These are phyloP conservation scores for Agrilus mali DNA, from an alignment of 2,888 invertebrate species.

Conservation along the genomic window DNA sequence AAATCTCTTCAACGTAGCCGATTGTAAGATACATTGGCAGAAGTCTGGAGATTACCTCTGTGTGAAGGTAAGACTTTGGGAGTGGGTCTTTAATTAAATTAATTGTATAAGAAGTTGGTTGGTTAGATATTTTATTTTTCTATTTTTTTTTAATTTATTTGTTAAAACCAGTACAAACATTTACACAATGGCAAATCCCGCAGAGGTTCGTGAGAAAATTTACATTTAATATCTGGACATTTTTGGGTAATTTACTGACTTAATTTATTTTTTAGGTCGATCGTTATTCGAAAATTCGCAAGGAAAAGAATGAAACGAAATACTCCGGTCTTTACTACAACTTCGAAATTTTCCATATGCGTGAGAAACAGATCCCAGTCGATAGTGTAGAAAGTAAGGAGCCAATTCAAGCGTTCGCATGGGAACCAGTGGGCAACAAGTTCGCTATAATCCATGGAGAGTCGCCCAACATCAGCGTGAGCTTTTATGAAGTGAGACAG, in stretches of 20 bases:
- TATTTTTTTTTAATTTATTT: too few species aligned
- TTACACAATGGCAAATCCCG: too few species aligned
- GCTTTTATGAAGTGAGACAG: slow-evolving; percentile 85
- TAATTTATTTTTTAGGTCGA: slow-evolving; percentile 3
- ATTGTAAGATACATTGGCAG: slow-evolving; percentile 99
- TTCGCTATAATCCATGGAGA: slow-evolving; percentile 97
- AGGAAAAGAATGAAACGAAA: slow-evolving; percentile 86
- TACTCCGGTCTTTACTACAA: slow-evolving; percentile 96
- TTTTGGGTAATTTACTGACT: not conserved
- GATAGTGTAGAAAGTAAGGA: slow-evolving; percentile 95
- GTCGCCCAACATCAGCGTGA: slow-evolving; percentile 68
- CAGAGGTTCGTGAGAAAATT: too few species aligned
- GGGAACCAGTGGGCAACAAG: slow-evolving; percentile 95
- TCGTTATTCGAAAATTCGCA: slow-evolving; percentile 62
- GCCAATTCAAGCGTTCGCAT: slow-evolving; percentile 86
- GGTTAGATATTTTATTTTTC: too few species aligned
- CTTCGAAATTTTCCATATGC: slow-evolving; percentile 98
- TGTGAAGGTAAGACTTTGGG: slow-evolving; percentile 76
- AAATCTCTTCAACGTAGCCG: slow-evolving; percentile 94
- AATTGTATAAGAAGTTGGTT: too few species aligned
- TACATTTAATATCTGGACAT: too few species aligned
- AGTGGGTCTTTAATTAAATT: not conserved
- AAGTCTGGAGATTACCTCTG: slow-evolving; percentile 95
- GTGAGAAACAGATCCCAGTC: slow-evolving; percentile 94
- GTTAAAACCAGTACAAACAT: too few species aligned